Evolutionary conservation across 2,888 invertebrate species (phyloP), one percentile per base, ranked within the genome.

Genomic region (Chelonus formosanus): DNA sequence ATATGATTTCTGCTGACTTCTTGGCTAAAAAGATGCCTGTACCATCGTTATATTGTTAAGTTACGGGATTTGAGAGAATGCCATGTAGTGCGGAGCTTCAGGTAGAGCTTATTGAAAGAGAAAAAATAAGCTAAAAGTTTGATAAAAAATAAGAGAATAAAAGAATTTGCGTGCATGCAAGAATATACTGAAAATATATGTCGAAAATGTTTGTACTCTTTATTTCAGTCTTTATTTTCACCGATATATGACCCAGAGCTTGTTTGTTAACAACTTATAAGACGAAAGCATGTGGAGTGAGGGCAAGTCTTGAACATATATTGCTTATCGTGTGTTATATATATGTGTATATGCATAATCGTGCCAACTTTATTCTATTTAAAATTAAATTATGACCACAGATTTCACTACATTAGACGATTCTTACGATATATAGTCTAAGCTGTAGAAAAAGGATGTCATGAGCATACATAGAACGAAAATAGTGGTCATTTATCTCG

Each of bases 1-100:
- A 35, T 40, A 54, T 61, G 63, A 45, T 56, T 65, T 59, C 32
- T 48, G 48, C 44, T 32, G 44, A 50, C 58, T 35, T 34, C 40
- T 43, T 53, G 44, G 20, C 44, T 40, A 56, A 20, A 55, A 44
- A 52, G 63, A 54, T 57, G 53, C 55, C 45, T 58, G 73, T 72
- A 70, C 73, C 57, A 76, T 76, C 78, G 77, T 80, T 78, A 78
- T 74, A 78, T 78, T 71, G 70, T 74, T 75, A 78, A 79, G 75
- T 78, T 78, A 77, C 76, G 78, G 76, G 76, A 74, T 77, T 79
- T 76, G 74, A 77, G 78, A 74, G 74, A 74, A 69, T 72, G 67
- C 62, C 57, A 47, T 63, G 50, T 59, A 52, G 54, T 43, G 67
- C 43, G 3, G 56, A 63, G 57, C 55, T 54, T 44, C 40, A 54